Evolutionary conservation across 64 coral and sea anemone genomes (phyloP).

Genomic region (Porites lutea): DNA sequence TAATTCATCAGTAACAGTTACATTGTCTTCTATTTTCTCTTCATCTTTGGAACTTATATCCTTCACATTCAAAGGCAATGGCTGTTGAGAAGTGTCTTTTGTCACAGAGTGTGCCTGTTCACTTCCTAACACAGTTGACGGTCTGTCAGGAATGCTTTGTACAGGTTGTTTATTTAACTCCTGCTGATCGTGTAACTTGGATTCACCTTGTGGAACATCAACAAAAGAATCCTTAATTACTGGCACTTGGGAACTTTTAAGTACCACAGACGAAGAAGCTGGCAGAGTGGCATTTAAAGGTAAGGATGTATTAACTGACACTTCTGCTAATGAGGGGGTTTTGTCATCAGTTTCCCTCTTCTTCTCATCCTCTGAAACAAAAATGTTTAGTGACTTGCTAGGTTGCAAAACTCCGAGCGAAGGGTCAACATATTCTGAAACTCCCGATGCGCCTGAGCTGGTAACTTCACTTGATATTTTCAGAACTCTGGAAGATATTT

Average conservation of each 20-base stretch:
- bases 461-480: not conserved
- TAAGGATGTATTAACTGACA: conserved; percentile 1
- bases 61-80: not conserved
- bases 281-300: conserved; percentile 20
- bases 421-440: not conserved
- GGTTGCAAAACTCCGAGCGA: conserved; percentile 14
- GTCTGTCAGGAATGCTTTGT: not conserved
- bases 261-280: not conserved
- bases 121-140: not conserved
- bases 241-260: conserved; percentile 24
- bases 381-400: not conserved
- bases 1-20: not conserved
- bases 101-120: not conserved
- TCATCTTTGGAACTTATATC: not conserved
- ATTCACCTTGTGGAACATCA: not conserved
- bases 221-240: not conserved
- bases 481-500: not conserved
- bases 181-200: not conserved
- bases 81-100: not conserved
- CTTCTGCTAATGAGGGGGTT: conserved; percentile 9
- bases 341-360: not conserved
- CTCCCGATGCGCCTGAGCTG: not conserved
- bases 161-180: not conserved
- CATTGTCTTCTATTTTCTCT: not conserved
- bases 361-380: not conserved